phyloP scores from a whole-genome alignment of 2,113 vertebrate genomes.

The Poeciliopsis turrubarensis region DNA sequence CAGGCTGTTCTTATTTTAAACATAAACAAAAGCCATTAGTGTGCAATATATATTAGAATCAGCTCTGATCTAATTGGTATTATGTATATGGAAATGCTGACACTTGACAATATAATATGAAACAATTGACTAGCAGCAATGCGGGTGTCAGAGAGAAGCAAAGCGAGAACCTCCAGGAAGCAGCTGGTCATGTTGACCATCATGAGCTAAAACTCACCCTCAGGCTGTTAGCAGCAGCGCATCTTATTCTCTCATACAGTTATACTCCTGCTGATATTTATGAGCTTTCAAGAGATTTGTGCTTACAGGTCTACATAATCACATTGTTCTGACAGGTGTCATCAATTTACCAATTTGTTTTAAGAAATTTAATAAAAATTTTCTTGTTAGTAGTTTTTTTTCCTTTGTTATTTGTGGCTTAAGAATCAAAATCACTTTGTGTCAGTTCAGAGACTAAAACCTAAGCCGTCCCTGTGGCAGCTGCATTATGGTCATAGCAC shows the following conservation, averaged over 20 bases:
- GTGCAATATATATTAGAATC: too few species aligned
- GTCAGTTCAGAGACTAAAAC: not conserved
- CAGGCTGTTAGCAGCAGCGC: not conserved
- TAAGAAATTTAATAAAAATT: not conserved
- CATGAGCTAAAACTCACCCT: not conserved
- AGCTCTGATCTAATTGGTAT: too few species aligned
- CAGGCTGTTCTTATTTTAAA: too few species aligned
- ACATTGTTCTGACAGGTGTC: not conserved
- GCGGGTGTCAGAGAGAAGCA: slow-evolving; percentile 1
- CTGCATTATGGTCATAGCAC: slow-evolving; percentile 37
- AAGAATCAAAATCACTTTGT: not conserved
- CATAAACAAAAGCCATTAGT: too few species aligned
- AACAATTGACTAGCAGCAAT: slow-evolving; percentile 6
- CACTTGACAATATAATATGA: slow-evolving; percentile 4
- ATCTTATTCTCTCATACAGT: not conserved
- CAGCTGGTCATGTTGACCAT: not conserved
- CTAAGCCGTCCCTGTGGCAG: not conserved
- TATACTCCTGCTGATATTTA: not conserved
- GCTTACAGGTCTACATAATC: not conserved
- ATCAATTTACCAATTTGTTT: too few species aligned
- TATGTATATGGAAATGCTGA: not conserved
- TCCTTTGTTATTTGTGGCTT: not conserved
- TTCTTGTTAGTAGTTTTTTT: not conserved
- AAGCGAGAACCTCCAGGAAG: not conserved
- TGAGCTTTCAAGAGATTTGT: not conserved